Conservation (phyloP, 1,140 invertebrate species). For the Monomorium pharaonis region DNA sequence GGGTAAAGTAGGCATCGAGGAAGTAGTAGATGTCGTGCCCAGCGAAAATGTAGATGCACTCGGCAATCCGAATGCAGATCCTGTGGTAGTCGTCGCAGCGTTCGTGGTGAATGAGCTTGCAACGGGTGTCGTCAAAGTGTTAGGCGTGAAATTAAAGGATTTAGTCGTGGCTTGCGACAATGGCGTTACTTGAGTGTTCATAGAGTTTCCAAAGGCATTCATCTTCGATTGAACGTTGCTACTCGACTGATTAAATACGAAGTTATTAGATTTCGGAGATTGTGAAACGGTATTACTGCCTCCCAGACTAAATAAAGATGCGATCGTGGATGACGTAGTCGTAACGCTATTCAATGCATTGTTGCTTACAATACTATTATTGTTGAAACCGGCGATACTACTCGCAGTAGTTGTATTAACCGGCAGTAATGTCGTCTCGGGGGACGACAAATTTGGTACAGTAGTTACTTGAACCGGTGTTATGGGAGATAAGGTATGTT, state of each 20-base stretch:
- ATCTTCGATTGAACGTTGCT: neutral
- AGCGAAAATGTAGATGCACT: slow-evolving; percentile 23
- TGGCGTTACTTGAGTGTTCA: neutral
- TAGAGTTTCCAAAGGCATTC: slow-evolving; percentile 34
- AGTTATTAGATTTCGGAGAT: slow-evolving; percentile 20
- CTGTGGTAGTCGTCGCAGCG: neutral
- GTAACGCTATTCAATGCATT: neutral
- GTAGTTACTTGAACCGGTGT: neutral
- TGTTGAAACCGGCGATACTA: neutral
- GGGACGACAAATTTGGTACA: neutral
- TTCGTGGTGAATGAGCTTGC: neutral
- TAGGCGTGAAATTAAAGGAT: slow-evolving; percentile 31
- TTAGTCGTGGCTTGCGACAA: neutral
- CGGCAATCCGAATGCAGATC: slow-evolving; percentile 25
- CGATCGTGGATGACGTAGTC: neutral
- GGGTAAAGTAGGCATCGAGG: neutral
- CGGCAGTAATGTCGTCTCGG: neutral
- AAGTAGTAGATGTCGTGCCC: neutral
- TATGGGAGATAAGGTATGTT: neutral
- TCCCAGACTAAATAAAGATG: slow-evolving; percentile 41
- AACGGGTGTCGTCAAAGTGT: neutral
- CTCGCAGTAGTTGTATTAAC: neutral
- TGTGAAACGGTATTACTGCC: neutral
- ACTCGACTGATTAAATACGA: neutral
- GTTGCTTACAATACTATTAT: neutral